Evolutionary conservation across 2,888 invertebrate species (phyloP).

Genomic region (Drosophila barbarae): DNA sequence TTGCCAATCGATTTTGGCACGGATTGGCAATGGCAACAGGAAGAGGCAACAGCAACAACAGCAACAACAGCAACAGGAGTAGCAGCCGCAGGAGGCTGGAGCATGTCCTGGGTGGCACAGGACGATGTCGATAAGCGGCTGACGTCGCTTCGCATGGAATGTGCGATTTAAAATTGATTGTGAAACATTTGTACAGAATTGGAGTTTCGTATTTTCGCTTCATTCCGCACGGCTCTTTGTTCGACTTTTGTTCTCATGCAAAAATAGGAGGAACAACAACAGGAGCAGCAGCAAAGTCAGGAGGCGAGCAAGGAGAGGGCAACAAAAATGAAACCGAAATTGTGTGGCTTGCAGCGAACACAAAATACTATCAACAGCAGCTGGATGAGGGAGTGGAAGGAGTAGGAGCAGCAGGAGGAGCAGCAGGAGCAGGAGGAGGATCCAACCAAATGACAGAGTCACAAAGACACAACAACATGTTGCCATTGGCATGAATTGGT

Average conservation of each 20-base stretch:
- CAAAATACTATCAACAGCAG: slow-evolving; percentile 25
- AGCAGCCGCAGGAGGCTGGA: slow-evolving; percentile 13
- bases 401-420: background rate
- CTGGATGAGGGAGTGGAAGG: background rate
- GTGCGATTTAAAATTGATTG: slow-evolving; percentile 71
- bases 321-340: slow-evolving; percentile 51
- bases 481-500: slow-evolving; percentile 52
- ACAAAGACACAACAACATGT: slow-evolving; percentile 48
- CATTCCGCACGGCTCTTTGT: slow-evolving; percentile 32
- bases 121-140: slow-evolving; percentile 44
- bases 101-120: slow-evolving; percentile 10
- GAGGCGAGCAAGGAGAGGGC: background rate
- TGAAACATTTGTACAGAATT: slow-evolving; percentile 67
- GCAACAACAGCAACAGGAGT: background rate
- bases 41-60: slow-evolving; percentile 11
- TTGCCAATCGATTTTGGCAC: slow-evolving; percentile 73
- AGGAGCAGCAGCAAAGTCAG: background rate
- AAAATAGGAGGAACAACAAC: slow-evolving; percentile 19
- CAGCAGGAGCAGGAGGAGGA: slow-evolving; percentile 6
- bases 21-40: slow-evolving; percentile 59
- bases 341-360: slow-evolving; percentile 49
- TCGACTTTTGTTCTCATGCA: slow-evolving; percentile 39
- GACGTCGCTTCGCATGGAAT: slow-evolving; percentile 40
- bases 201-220: slow-evolving; percentile 48
- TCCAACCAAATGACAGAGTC: slow-evolving; percentile 26